Evolutionary conservation across 92 coral and sea anemone species (phyloP).

Genomic region (Bergia sp.): DNA sequence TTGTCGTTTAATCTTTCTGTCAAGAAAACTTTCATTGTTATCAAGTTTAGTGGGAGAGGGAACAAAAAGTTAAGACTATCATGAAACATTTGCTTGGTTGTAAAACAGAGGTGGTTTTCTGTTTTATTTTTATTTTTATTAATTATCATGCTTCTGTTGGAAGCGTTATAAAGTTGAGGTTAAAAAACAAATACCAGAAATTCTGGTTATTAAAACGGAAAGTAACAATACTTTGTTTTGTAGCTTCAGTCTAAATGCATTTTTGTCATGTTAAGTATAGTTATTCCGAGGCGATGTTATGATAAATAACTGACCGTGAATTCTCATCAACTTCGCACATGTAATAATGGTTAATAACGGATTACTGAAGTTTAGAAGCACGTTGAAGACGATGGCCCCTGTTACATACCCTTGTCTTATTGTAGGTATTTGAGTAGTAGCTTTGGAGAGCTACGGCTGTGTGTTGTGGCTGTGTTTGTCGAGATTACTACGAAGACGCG

Average conservation of each 20-base stretch:
- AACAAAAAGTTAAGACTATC: neutral
- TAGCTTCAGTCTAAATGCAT: neutral
- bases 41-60: constrained; percentile 15
- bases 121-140: constrained; percentile 5
- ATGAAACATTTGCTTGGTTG: neutral
- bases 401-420: too few species aligned
- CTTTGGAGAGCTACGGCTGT: too few species aligned
- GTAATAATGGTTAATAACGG: neutral
- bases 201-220: neutral
- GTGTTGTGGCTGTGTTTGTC: too few species aligned
- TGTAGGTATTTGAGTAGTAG: neutral
- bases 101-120: neutral
- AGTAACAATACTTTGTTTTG: neutral
- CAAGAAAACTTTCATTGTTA: neutral
- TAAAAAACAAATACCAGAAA: neutral
- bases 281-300: neutral
- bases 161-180: constrained; percentile 1
- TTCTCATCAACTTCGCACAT: neutral
- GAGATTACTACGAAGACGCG: neutral
- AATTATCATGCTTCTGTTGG: constrained; percentile 20
- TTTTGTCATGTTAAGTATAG: neutral
- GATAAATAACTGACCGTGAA: neutral
- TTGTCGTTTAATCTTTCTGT: neutral
- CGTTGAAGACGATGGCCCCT: too few species aligned
- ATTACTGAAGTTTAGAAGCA: neutral